A percentile compares a stretch with the other conserved stretches of the same genome.
Conservation (phyloP, 2,113 vertebrate genomes). For the Perca flavescens region DNA sequence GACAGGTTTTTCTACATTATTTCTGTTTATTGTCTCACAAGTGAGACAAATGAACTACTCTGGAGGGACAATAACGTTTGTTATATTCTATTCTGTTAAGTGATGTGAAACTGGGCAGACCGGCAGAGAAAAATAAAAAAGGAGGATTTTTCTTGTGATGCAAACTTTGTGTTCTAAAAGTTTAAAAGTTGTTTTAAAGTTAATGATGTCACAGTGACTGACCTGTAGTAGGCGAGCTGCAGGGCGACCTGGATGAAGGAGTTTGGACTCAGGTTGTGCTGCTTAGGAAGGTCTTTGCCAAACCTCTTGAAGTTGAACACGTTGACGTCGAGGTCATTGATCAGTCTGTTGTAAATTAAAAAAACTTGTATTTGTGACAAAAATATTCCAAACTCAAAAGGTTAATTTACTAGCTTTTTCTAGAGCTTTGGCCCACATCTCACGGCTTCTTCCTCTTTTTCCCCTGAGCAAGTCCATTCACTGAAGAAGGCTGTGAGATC, state of each 20-base stretch:
- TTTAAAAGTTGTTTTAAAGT: no score
- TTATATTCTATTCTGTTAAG: not conserved
- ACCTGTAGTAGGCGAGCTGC: conserved; percentile 89
- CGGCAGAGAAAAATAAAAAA: not conserved
- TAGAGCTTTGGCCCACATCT: not conserved
- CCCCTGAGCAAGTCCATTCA: not conserved
- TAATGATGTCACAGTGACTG: not conserved
- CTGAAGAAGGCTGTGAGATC: not conserved
- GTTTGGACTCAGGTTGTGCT: conserved; percentile 84
- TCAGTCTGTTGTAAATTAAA: conserved; percentile 77
- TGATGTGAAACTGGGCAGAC: not conserved
- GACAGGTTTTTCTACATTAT: not conserved
- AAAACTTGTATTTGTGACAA: not conserved
- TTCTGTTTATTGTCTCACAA: not conserved
- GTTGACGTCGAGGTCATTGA: conserved; percentile 89
- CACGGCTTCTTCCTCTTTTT: not conserved
- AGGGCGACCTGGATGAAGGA: conserved; percentile 88
- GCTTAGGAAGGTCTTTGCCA: conserved; percentile 86
- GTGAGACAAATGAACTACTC: not conserved
- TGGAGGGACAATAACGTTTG: not conserved
- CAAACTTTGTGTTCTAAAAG: not conserved
- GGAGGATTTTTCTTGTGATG: not conserved
- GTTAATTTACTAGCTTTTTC: not conserved
- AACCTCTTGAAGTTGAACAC: conserved; percentile 88
- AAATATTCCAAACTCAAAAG: not conserved